Base-by-base conservation (phyloP, 2,888 invertebrate genomes). In the Agrotis ipsilon region DNA sequence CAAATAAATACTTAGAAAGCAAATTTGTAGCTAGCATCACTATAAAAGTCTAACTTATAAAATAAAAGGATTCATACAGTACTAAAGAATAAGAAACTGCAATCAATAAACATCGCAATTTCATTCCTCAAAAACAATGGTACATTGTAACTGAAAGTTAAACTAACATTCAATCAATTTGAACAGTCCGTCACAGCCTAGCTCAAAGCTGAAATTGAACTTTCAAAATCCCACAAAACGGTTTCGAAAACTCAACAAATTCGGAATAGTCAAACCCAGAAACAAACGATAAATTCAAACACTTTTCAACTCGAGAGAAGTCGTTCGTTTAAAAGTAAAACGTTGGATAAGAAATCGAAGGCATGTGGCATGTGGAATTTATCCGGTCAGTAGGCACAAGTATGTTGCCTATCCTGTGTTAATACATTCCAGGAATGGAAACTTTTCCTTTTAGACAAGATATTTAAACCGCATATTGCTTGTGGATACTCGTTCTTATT, bases 351-450 rank as follows among this genome's bases (percentile, higher is more conserved):
- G 72, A 83, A 81, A 81, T 79, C 72, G 57, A 67, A 64, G 39
- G 65, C 59, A 72, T 63, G 62, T 64, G 39, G 65, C 59, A 72
- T 63, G 62, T 64, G 68, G 81, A 74, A 83, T 83, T 74, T 74
- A 70, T 83, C 73, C 81, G 78, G 69, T n/a, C 54, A 27, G 48
- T n/a, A 16, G 45, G 45, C 39, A 49, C 32, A 51, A 52, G 58
- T 64, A 65, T 68, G 68, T 75, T 68, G 52, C 72, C 70, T 65
- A 58, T 59, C 72, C 78, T 54, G 70, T 75, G 68, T 62, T 70
- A 51, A 75, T 70, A 65, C 65, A 71, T 83, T 81, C 78, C 62
- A 18, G 71, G 83, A 78, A 79, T 65, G 49, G 27, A 70, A 80
- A 72, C 74, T 80, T 77, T 83, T 75, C 54, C 83, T 82, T 70